Evolutionary conservation across 2,888 invertebrate genomes (phyloP), one percentile per base, ranked within the genome.

Genomic region (Ormia ochracea): DNA sequence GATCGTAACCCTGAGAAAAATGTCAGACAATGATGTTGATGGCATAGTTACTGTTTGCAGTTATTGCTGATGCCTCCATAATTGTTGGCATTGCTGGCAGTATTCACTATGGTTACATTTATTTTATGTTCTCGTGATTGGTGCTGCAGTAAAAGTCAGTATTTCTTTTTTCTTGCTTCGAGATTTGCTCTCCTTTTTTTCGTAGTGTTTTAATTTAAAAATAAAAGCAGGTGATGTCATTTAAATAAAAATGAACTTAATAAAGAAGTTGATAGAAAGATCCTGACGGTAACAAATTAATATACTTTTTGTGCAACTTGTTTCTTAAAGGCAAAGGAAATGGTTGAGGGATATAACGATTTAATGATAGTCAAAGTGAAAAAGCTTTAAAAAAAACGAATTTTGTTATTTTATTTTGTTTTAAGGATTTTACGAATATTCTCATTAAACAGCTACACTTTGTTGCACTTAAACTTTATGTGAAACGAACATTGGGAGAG

Each of bases 1-100:
- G 72, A 68, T 73, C 54, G 66, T 68, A 78, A 66, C 61, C 66
- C 59, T 54, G 43, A 28, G 72, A 70, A 58, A 63, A 59, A 58
- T 73, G 73, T 56, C 73, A 56, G 61, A 68, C 66, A 73, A 68
- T 73, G 28, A 59, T 66, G 72, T 61, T 78, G 65, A 59, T 36
- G 58, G 23, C 21, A 26, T 41, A 70, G 59, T 70, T 69, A 28
- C 45, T 69, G 61, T 54, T 75, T 70, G 76, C 54, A 33, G 54
- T 70, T 76, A 61, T 61, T 58, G 66, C 61, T 61, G 52, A 69
- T 63, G 69, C 21, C 61, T 63, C 21, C 54, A 65, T 73, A 65
- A 65, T 74, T 74, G 65, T 36, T 73, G 56, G 19, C 28, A 21
- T 52, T 59, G 19, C 41, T 63, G 31, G 36, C 23, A 31, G 52